phyloP scores from a whole-genome alignment of 1,140 invertebrate species.

The Metaphire vulgaris region DNA sequence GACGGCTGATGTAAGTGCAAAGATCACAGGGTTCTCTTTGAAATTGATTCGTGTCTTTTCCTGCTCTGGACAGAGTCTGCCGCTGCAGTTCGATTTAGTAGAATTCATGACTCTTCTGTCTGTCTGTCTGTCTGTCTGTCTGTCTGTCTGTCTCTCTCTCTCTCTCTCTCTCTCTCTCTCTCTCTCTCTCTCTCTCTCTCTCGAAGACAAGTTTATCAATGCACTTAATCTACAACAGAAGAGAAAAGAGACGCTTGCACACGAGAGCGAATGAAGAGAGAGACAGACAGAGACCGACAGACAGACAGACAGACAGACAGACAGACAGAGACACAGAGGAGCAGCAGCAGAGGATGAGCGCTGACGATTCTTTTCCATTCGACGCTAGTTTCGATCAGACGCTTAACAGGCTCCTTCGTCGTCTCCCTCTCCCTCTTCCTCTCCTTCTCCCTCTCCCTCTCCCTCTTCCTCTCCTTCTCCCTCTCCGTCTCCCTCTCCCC shows the following conservation, averaged over 20 bases:
- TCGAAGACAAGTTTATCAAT: neutral
- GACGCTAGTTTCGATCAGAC: neutral
- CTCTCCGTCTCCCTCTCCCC: no score
- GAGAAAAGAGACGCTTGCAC: neutral
- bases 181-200: neutral
- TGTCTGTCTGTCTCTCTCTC: neutral
- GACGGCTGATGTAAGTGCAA: no score
- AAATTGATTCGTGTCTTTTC: no score
- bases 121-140: constrained; percentile 1
- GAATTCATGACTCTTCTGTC: no score
- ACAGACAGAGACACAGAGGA: no score
- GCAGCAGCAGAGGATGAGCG: neutral
- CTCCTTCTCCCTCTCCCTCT: neutral
- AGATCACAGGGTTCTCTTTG: no score
- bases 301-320: no score
- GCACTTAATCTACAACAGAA: neutral
- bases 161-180: neutral
- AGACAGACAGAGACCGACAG: no score
- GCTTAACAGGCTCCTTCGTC: neutral
- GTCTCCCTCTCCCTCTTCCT: neutral
- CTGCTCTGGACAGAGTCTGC: no score
- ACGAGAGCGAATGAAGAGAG: no score
- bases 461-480: neutral
- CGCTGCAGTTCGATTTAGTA: no score
- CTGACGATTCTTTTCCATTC: neutral